A percentile compares a stretch with the other conserved stretches of the same genome.
These are phyloP conservation scores for Caradrina clavipalpis DNA, from an alignment of 2,888 invertebrate genomes.

Conservation along the genomic window DNA sequence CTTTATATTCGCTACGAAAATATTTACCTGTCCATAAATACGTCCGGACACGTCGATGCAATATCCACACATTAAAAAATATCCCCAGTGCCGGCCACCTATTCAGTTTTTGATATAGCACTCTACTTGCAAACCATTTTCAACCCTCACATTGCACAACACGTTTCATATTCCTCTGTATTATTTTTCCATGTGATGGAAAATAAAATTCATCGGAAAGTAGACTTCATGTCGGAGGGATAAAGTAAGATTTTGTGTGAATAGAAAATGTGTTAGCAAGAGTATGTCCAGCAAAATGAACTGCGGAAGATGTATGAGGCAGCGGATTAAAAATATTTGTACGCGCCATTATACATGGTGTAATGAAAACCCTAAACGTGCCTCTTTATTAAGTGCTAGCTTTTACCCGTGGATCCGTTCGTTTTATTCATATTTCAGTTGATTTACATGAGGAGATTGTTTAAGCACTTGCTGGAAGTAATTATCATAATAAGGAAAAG, in stretches of 20 bases:
- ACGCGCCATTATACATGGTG: constrained; percentile 89
- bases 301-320: constrained; percentile 90
- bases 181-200: constrained; percentile 22
- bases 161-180: constrained; percentile 54
- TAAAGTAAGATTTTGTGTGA: constrained; percentile 67
- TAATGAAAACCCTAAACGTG: constrained; percentile 88
- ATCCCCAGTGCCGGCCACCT: constrained; percentile 77
- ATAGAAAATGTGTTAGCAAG: constrained; percentile 74
- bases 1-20: constrained; percentile 57
- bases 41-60: constrained; percentile 75
- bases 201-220: constrained; percentile 42
- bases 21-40: constrained; percentile 81
- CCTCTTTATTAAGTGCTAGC: constrained; percentile 86
- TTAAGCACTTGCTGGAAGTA: constrained; percentile 4
- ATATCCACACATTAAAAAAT: constrained; percentile 83
- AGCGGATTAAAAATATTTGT: constrained; percentile 91
- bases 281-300: constrained; percentile 87
- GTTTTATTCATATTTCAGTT: constrained; percentile 46
- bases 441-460: constrained; percentile 24
- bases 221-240: constrained; percentile 32
- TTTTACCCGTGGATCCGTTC: constrained; percentile 53
- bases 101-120: constrained; percentile 74
- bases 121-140: constrained; percentile 44
- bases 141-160: constrained; percentile 6
- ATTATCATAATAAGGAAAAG: background rate